Evolutionary conservation across 2,113 vertebrate genomes (phyloP), one percentile per base, ranked within the genome.

Genomic region (Numida meleagris): DNA sequence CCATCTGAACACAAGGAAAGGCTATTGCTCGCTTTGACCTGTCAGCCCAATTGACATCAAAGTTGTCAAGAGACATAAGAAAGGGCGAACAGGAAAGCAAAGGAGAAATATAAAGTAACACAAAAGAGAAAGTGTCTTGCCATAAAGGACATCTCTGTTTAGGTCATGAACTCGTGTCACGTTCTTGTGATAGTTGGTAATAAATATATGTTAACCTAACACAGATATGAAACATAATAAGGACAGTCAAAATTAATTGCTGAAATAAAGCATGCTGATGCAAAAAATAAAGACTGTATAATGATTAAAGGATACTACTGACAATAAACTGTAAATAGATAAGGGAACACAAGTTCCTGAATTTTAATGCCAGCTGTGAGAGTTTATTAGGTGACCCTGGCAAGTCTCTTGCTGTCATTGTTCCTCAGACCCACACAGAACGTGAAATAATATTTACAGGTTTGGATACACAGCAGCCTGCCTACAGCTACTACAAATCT

Each of bases 21-120:
- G 34, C 33, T 85, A 79, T 51, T 92, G 58, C 46, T 93, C 71
- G 51, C 78, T 80, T 94, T 67, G 75, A 89, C 78, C 74, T 80
- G 42, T 48, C 53, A 77, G 50, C 67, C 42, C 82, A 45, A 36
- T 3, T 72, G 68, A 40, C 33, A 67, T 40, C 51, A 51, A 78
- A 89, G 43, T 38, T 59, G 59, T 38, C 40, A 55, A 74, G 63
- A 65, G 55, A 94, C 91, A 51, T 3, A 77, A 25, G 57, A 87
- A 24, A 86, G 4, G 13, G 5, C 45, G 46, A 81, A 70, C 4
- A 38, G 5, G 14, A 67, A 75, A 83, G 29, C 25, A 88, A 70
- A 87, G 10, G 4, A 65, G 59, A 42, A 53, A 11, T 4, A n/a
- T 3, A 14, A 77, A 74, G 12, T 12, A 48, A 50, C 38, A 75